A percentile compares a stretch with the other conserved stretches of the same genome.
phyloP scores from a whole-genome alignment of 2,113 vertebrate genomes.

The Vombatus ursinus region DNA sequence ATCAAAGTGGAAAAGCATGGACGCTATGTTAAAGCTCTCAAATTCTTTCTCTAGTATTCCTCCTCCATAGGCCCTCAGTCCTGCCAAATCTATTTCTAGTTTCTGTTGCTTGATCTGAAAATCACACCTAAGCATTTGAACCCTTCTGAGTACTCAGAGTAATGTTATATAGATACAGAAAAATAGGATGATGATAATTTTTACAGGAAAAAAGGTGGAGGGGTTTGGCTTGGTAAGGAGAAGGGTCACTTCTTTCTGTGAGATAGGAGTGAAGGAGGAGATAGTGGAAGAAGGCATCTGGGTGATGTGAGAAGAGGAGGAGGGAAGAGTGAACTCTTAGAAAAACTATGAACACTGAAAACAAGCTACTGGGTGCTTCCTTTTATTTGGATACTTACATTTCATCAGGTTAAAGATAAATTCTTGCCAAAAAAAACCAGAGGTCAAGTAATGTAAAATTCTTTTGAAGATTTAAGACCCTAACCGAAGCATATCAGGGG shows the following conservation, averaged over 20 bases:
- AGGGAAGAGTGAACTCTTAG: neutral
- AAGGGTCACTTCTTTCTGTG: accelerated
- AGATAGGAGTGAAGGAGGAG: neutral
- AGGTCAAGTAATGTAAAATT: slow-evolving; percentile 48
- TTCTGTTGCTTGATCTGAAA: slow-evolving; percentile 55
- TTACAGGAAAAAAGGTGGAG: neutral
- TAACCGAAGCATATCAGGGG: neutral
- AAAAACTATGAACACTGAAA: neutral
- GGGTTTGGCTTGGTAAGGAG: neutral
- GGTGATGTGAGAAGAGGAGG: neutral
- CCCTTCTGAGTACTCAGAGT: neutral
- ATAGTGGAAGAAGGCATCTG: neutral
- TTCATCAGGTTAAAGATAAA: slow-evolving; percentile 65
- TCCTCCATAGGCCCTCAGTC: slow-evolving; percentile 29
- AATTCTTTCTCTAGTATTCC: slow-evolving; percentile 46
- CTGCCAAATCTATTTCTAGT: slow-evolving; percentile 50
- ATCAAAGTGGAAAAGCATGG: slow-evolving; percentile 37
- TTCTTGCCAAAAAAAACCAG: slow-evolving; percentile 50
- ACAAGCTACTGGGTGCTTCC: neutral
- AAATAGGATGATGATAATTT: neutral
- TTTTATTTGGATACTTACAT: slow-evolving; percentile 15
- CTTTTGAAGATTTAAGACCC: neutral
- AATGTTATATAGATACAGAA: neutral
- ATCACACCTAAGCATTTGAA: neutral
- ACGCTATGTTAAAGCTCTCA: slow-evolving; percentile 45